phyloP scores from a whole-genome alignment of 2,888 invertebrate species.

The Coremacera marginata region DNA sequence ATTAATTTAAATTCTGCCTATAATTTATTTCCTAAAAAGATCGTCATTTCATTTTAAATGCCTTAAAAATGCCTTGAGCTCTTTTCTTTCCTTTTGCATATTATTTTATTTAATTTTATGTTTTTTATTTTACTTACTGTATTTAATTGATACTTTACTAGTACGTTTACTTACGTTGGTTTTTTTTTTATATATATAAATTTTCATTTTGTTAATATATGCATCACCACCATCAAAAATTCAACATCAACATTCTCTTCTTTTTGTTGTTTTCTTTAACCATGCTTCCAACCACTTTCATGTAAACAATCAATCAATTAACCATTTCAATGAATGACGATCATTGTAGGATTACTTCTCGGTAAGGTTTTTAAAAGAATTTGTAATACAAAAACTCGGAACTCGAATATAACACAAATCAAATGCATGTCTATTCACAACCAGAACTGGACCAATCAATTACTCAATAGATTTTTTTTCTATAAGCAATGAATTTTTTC shows the following conservation, averaged over 20 bases:
- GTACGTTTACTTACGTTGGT: neutral
- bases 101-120: conserved; percentile 16
- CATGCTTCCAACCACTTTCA: conserved; percentile 59
- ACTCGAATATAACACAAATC: neutral
- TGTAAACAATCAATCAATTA: conserved; percentile 51
- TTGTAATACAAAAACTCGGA: neutral
- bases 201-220: conserved; percentile 33
- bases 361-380: conserved; percentile 56
- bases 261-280: conserved; percentile 59
- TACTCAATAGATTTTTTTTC: neutral
- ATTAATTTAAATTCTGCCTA: conserved; percentile 22
- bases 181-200: conserved; percentile 37
- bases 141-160: too few species aligned
- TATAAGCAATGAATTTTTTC: neutral
- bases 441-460: neutral
- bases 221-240: conserved; percentile 44
- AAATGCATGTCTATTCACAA: neutral
- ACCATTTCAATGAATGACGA: conserved; percentile 55
- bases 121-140: conserved; percentile 23
- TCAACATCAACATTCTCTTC: conserved; percentile 60
- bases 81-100: conserved; percentile 12
- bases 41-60: conserved; percentile 51
- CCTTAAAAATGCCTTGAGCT: conserved; percentile 27
- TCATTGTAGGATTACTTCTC: conserved; percentile 63
- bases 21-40: conserved; percentile 42